Evolutionary conservation across 1,140 invertebrate species (phyloP).

Genomic region (Contarinia nasturtii): DNA sequence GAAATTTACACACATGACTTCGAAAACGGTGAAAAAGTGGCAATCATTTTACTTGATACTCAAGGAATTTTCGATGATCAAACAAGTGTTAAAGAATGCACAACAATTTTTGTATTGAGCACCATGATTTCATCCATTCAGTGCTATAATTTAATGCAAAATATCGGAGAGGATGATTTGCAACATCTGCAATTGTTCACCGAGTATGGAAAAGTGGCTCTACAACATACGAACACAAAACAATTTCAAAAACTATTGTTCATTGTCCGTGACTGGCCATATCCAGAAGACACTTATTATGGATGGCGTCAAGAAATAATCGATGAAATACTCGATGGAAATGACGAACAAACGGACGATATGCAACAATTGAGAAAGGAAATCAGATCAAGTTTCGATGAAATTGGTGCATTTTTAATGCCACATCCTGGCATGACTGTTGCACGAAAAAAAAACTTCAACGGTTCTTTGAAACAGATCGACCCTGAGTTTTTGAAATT

Average conservation of each 20-base stretch:
- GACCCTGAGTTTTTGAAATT: no score
- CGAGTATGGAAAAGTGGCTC: constrained; percentile 2
- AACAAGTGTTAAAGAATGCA: constrained; percentile 40
- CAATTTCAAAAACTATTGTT: constrained; percentile 5
- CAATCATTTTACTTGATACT: no score
- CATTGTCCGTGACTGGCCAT: constrained; percentile 24
- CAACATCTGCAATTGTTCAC: constrained; percentile 29
- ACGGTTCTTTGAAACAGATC: constrained; percentile 45
- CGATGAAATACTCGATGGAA: constrained; percentile 37
- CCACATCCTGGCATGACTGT: constrained; percentile 90
- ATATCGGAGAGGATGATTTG: constrained; percentile 35
- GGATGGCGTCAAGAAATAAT: constrained; percentile 38
- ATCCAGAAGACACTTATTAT: no score
- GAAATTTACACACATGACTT: no score
- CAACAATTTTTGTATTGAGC: constrained; percentile 39
- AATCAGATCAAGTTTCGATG: constrained; percentile 82
- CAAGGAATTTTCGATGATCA: no score
- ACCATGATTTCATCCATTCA: constrained; percentile 23
- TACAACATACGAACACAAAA: background rate
- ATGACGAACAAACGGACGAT: constrained; percentile 20
- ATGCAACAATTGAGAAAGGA: constrained; percentile 75
- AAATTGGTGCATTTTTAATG: constrained; percentile 90
- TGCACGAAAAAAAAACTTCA: constrained; percentile 81
- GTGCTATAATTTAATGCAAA: no score
- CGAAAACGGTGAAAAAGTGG: no score